Base-by-base conservation (phyloP, 2,888 invertebrate species). In the Deilephila elpenor region DNA sequence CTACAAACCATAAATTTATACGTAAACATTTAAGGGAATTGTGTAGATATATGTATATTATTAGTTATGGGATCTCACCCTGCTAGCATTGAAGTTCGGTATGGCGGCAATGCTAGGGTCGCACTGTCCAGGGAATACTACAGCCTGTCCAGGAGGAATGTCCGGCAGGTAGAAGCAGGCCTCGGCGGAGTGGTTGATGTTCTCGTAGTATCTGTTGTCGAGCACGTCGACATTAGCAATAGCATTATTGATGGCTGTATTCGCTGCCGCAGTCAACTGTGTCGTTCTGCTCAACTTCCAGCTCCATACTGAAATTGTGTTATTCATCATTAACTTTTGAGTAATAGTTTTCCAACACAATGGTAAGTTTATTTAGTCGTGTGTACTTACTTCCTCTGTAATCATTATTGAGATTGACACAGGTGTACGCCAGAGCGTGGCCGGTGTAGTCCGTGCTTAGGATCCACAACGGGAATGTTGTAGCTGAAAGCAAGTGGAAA, bases 351-450 rank as follows among this genome's bases (percentile, higher is more conserved):
- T 70, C 37, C 7, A 61, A 60, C 32, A 56, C 11, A 70, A 32
- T 7, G 32, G 34, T 4, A 62, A 5, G 14, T 29, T 14, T 67
- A 20, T 29, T 1, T 4, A 14, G 20, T 17, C 34, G n/a, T 56
- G 32, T 5, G 32, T 71, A 78, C 81, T 79, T 75, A 91, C 91
- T 83, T 80, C 79, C 76, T 78, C 86, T 84, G 32, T 73, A 83
- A 17, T 86, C 79, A 17, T 64, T 71, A 20, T 81, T 71, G 8
- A 81, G 80, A 84, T 91, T 92, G 1, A 89, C 88, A 81, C 96
- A 96, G 72, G 96, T 95, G 92, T 96, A 96, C 0, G 95, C 95
- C 3, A 96, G 92, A 0, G 96, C 93, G 79, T 95, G 96, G 77
- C 92, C 91, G 0, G 89, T 88, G 83, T 96, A 96, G 84, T 96